Base-by-base conservation (phyloP, 2,888 invertebrate genomes). In the Microctonus hyperodae region DNA sequence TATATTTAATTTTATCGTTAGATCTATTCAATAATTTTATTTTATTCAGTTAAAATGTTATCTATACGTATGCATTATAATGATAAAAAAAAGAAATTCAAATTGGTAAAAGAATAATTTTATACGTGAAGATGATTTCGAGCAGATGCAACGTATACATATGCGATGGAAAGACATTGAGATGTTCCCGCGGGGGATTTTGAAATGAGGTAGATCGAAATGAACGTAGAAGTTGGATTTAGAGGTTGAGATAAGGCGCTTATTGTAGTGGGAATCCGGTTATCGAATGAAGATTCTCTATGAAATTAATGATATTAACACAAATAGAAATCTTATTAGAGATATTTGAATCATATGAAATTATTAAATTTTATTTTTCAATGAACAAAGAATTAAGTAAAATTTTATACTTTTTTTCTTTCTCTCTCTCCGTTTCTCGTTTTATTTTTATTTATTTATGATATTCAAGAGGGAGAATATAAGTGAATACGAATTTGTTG, bases 191-290 rank as follows among this genome's bases (percentile, higher is more conserved):
- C 44, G n/a, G 28, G 53, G 59, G 44, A 59, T 44, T 59, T 25
- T 23, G 59, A 40, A 40, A 40, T n/a, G 44, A 28, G 40, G 58
- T 25, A 59, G 59, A 59, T 44, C 20, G 59, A 40, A 37, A 25
- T 25, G 37, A 37, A 10, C 40, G 44, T n/a, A n/a, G 64, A 16
- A 13, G 37, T 25, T 56, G 68, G 68, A 58, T 59, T 62, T 57
- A 53, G 51, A 51, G 69, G 55, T 28, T 9, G 10, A 55, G 31
- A 31, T 55, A 55, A 55, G 37, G 6, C 37, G 37, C 37, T 37
- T 37, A 37, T 37, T 37, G 13, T 37, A n/a, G 1, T 4, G 37
- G 37, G n/a, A 37, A 37, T 37, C n/a, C 13, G 37, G 37, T 37
- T 37, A 37, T 37, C 37, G 37, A 37, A n/a, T n/a, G 11, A 11